These are phyloP conservation scores for Agapornis roseicollis DNA, from an alignment of 2,113 vertebrate species.

Conservation along the genomic window DNA sequence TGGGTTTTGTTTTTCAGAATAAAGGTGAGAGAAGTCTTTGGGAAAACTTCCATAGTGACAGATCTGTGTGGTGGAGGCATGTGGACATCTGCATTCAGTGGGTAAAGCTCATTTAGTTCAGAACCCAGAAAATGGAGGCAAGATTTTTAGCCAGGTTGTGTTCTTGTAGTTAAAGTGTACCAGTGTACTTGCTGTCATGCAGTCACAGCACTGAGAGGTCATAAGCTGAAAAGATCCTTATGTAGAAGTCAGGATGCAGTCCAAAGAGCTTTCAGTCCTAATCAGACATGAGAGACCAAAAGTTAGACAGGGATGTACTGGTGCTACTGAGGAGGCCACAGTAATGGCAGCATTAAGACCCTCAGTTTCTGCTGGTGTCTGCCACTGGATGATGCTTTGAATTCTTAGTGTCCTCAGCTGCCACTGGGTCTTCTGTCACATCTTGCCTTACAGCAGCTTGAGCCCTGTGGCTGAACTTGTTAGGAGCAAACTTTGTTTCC, in stretches of 20 bases:
- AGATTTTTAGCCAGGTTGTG: not conserved
- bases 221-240: not conserved
- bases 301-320: not conserved
- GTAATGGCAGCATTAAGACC: not conserved
- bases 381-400: not conserved
- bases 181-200: not conserved
- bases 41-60: conserved; percentile 42
- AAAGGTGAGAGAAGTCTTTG: conserved; percentile 46
- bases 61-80: conserved; percentile 25
- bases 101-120: not conserved
- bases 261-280: not conserved
- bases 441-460: not conserved
- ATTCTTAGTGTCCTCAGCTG: not conserved
- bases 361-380: not conserved
- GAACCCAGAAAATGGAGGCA: not conserved
- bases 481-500: not conserved
- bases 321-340: not conserved
- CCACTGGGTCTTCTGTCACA: not conserved
- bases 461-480: not conserved
- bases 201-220: not conserved
- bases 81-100: conserved; percentile 38
- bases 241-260: fast-evolving
- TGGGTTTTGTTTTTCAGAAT: not conserved
- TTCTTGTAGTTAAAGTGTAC: not conserved
- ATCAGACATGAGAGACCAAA: not conserved